Base-by-base conservation (phyloP, 1,140 invertebrate genomes). In the Reticulitermes speratus region DNA sequence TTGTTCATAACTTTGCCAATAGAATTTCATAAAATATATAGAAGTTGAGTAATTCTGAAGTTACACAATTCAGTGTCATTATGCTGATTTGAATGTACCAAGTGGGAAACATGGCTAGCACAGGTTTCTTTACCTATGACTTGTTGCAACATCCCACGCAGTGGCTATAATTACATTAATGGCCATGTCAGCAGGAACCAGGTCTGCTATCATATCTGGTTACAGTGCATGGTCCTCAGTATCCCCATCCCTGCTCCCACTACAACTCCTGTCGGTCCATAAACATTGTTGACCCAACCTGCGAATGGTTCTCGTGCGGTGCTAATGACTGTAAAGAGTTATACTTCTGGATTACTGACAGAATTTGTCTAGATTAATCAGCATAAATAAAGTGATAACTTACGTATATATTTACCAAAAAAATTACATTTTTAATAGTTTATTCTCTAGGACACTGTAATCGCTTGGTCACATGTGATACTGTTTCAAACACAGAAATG, bases 261-360 rank as follows among this genome's bases (percentile, higher is more conserved):
- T 0, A 94, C 92, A 0, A 95, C 92, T 48, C 95, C 97, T 87
- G 94, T 94, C 3, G 95, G 92, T 44, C 97, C 97, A 89, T 97
- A 97, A 88, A 96, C 92, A 90, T 98, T 98, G 90, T 98, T 97
- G 82, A 96, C 95, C 97, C 97, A 98, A 65, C 95, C 95, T 19
- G 90, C 88, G 0, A 95, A 84, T 3, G 95, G 95, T 87, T 98
- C 97, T 83, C 93, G 93, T 88, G 92, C 94, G 0, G 96, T 96
- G 5, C 96, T 95, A 32, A 95, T 95, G 38, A 97, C 96, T 92
- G 92, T 14, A 92, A 89, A 2, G 92, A 90, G 88, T 38, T 38
- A 38, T 38, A 38, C 38, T 38, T 38, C 38, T 38, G 38, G 2
- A 38, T 38, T 94, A 94, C 86, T 38, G 38, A 38, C 38, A 38